Evolutionary conservation across 37 sponge, comb jelly and placozoan genomes (phyloP).

Genomic region (Cladorhizidae sp.): DNA sequence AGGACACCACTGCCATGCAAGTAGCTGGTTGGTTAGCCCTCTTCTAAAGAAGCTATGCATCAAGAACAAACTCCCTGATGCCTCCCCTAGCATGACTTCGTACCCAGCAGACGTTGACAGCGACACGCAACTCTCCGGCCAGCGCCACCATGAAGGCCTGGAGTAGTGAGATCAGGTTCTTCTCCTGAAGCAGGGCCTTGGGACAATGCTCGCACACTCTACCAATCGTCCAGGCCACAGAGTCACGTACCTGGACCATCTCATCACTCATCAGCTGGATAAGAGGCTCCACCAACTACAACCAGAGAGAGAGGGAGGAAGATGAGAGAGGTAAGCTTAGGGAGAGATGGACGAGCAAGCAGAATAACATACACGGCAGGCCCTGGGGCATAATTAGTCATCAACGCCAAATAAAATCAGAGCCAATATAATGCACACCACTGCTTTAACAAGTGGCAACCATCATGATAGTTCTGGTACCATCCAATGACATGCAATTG

Average conservation of each 20-base stretch:
- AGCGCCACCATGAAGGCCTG: conserved; percentile 68
- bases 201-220: conserved; percentile 92
- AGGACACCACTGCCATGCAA: no score
- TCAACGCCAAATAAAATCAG: no score
- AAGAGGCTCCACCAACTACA: conserved; percentile 64
- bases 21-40: neutral
- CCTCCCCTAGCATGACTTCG: no score
- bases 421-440: no score
- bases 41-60: neutral
- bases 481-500: no score
- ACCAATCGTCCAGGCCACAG: conserved; percentile 97
- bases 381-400: no score
- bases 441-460: no score
- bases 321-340: neutral
- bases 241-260: conserved; percentile 88
- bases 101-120: conserved; percentile 97
- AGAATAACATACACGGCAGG: no score
- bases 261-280: conserved; percentile 79
- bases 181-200: conserved; percentile 62
- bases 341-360: no score
- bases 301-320: neutral
- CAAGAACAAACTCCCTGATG: neutral
- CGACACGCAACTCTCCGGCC: conserved; percentile 89
- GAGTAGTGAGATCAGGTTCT: conserved; percentile 63
- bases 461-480: no score